Conservation (phyloP, 2,113 vertebrate species). For the Petrocephalus microphthalmus region DNA sequence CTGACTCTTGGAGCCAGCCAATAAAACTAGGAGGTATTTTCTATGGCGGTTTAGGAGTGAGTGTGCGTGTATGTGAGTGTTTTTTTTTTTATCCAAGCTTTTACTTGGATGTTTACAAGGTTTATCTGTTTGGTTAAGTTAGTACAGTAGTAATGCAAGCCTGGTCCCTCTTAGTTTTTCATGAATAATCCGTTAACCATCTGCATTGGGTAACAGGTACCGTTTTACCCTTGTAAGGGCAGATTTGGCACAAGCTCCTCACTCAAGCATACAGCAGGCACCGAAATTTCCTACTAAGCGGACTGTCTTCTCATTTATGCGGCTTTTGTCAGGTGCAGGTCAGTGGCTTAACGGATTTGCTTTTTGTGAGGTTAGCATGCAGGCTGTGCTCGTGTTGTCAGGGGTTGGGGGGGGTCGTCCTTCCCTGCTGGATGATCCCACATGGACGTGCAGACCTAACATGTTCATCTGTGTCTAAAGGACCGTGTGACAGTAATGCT, state of each 20-base stretch:
- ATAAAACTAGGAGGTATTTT: conserved; percentile 3
- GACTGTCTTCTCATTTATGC: background rate
- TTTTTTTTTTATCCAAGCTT: background rate
- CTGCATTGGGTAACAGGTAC: background rate
- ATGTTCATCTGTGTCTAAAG: background rate
- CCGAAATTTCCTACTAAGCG: background rate
- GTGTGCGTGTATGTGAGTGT: background rate
- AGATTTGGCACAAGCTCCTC: background rate
- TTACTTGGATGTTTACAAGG: conserved; percentile 8
- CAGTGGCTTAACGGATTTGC: background rate
- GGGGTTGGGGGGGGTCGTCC: background rate
- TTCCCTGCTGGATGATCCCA: background rate
- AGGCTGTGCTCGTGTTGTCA: background rate
- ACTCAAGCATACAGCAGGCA: background rate
- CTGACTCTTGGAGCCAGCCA: background rate
- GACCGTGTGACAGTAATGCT: background rate
- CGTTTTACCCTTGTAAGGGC: background rate
- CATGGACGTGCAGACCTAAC: background rate
- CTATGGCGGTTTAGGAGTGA: background rate
- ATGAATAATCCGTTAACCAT: background rate
- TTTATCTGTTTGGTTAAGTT: background rate
- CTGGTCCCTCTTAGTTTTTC: background rate
- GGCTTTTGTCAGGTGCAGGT: background rate
- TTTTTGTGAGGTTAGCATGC: background rate
- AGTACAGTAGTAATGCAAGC: background rate